Conservation (phyloP, 2,797 vertebrate species). For the Eulemur coronatus region DNA sequence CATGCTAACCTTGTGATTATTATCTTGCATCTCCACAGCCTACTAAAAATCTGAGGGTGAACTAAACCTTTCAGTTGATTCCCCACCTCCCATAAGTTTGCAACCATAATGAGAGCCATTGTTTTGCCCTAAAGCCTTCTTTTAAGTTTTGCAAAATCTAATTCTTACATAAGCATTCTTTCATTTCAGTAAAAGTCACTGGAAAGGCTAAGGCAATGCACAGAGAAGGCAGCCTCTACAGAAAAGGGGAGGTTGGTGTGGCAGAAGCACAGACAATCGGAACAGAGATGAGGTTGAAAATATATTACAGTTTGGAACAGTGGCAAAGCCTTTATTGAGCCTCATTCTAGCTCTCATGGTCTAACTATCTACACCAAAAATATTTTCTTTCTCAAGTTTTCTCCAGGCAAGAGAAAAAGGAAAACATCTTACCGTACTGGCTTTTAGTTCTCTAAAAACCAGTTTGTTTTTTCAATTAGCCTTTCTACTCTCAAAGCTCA, state of each 20-base stretch:
- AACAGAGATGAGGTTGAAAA: neutral
- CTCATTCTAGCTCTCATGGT: neutral
- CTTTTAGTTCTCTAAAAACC: neutral
- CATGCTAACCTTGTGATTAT: neutral
- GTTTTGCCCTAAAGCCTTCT: neutral
- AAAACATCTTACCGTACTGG: neutral
- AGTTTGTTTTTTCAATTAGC: neutral
- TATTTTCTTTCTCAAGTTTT: neutral
- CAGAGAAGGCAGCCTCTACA: rapidly evolving
- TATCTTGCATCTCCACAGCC: neutral
- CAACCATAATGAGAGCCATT: neutral
- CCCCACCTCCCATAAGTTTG: neutral
- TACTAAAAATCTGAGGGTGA: neutral
- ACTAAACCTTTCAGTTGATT: neutral
- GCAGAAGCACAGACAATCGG: neutral
- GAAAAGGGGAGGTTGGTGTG: neutral
- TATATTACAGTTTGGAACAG: neutral
- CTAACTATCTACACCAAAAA: neutral
- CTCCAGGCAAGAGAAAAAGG: neutral
- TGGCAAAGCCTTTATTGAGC: neutral
- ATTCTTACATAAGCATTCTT: neutral
- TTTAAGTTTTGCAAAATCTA: neutral
- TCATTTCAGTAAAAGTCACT: neutral
- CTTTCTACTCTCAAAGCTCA: neutral
- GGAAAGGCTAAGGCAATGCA: neutral